Evolutionary conservation across 2,888 invertebrate species (phyloP).

Genomic region (Baronia brevicornis): DNA sequence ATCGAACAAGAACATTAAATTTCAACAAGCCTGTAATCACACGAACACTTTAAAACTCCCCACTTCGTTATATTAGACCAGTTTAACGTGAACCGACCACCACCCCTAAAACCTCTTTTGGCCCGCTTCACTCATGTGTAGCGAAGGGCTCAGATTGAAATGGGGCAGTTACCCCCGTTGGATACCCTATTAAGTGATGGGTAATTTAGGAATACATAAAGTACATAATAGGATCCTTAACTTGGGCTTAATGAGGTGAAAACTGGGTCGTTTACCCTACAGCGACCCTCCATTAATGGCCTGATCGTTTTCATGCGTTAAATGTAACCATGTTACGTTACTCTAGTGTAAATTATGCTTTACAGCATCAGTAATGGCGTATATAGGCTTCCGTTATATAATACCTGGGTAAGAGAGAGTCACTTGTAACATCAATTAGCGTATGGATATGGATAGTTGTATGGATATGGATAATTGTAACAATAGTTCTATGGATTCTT

Average conservation of each 20-base stretch:
- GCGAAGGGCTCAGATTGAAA: constrained; percentile 30
- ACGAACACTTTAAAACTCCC: constrained; percentile 66
- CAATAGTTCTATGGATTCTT: too few species aligned
- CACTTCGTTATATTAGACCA: constrained; percentile 43
- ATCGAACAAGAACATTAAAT: constrained; percentile 55
- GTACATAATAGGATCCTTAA: constrained; percentile 74
- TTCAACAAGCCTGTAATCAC: constrained; percentile 68
- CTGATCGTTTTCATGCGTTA: constrained; percentile 30
- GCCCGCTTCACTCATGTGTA: constrained; percentile 16
- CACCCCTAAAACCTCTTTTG: constrained; percentile 17
- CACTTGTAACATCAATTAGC: too few species aligned
- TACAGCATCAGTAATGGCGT: too few species aligned
- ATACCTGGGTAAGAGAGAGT: too few species aligned
- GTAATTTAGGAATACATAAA: constrained; percentile 75
- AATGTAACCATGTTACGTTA: constrained; percentile 14
- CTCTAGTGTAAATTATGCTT: too few species aligned
- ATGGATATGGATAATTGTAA: too few species aligned
- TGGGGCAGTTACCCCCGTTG: constrained; percentile 51
- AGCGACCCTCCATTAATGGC: constrained; percentile 39
- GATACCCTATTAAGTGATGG: constrained; percentile 71
- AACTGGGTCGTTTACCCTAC: constrained; percentile 58
- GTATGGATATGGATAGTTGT: too few species aligned
- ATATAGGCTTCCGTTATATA: too few species aligned
- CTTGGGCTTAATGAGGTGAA: constrained; percentile 71
- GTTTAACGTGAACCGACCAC: constrained; percentile 30